Conservation (phyloP, 2,113 vertebrate genomes). For the Calidris pygmaea region DNA sequence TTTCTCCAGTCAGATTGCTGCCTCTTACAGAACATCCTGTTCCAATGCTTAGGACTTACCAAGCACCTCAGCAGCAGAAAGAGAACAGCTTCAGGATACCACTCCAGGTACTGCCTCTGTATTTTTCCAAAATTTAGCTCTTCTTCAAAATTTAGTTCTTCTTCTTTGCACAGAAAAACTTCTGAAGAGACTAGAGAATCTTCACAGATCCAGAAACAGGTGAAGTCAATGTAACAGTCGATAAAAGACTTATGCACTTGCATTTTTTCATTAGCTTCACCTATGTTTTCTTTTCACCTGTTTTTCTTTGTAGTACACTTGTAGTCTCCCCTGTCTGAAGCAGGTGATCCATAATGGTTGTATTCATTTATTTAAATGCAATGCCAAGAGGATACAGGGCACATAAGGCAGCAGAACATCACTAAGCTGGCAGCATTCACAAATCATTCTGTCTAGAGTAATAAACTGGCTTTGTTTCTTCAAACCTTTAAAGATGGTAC, state of each 20-base stretch:
- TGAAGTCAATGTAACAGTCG: not conserved
- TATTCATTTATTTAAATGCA: slow-evolving; percentile 24
- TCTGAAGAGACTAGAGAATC: not conserved
- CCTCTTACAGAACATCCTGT: not conserved
- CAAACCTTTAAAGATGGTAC: not conserved
- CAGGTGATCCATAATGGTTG: not conserved
- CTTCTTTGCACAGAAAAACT: not conserved
- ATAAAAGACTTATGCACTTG: not conserved
- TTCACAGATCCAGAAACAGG: not conserved
- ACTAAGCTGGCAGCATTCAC: not conserved
- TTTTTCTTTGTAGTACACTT: not conserved
- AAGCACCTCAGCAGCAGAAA: not conserved
- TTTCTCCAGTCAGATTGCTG: not conserved
- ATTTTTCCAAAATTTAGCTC: not conserved
- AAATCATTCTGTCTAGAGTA: not conserved
- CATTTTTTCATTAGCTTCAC: not conserved
- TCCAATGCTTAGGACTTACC: not conserved
- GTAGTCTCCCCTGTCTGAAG: not conserved
- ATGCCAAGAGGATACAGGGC: not conserved
- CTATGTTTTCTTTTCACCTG: not conserved
- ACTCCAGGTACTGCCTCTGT: not conserved
- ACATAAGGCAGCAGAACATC: not conserved
- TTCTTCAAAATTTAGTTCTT: not conserved
- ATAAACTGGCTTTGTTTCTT: not conserved
- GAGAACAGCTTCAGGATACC: not conserved